phyloP scores from a whole-genome alignment of 2,113 vertebrate genomes.

The Pica pica region DNA sequence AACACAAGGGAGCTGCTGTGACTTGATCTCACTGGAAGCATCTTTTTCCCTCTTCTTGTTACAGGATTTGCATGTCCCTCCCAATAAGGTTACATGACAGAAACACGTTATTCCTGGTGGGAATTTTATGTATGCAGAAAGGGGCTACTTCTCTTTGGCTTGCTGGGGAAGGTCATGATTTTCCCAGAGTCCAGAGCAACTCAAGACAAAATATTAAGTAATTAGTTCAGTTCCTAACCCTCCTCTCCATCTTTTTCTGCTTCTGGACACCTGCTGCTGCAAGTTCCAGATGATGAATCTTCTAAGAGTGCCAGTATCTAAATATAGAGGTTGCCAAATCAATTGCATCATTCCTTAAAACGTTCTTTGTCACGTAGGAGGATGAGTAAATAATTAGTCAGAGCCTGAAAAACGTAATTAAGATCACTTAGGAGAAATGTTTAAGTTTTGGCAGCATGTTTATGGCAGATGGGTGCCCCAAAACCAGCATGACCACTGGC shows the following conservation, averaged over 20 bases:
- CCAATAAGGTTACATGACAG: not conserved
- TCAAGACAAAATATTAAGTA: not conserved
- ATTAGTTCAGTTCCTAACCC: not conserved
- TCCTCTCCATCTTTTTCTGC: not conserved
- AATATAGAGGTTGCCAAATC: conserved; percentile 4
- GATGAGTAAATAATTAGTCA: conserved; percentile 9
- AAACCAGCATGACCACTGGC: not conserved
- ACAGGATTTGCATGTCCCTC: not conserved
- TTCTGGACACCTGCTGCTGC: not conserved
- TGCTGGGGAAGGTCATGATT: not conserved
- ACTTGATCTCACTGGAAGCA: not conserved
- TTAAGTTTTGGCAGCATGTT: not conserved
- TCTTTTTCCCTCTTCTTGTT: not conserved
- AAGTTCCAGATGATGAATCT: not conserved
- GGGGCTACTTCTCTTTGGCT: not conserved
- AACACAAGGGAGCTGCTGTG: not conserved
- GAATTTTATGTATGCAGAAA: not conserved
- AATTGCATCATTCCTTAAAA: not conserved
- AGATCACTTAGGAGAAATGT: not conserved
- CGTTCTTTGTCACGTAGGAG: not conserved
- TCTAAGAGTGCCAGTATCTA: not conserved
- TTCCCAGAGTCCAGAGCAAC: not conserved
- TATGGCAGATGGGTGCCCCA: not conserved
- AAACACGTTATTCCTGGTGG: not conserved
- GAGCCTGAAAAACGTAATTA: not conserved